Percentiles rank a stretch among this genome's conserved stretches.
Evolutionary conservation across 2,113 vertebrate species (phyloP).

Genomic region (Carassius gibelio): DNA sequence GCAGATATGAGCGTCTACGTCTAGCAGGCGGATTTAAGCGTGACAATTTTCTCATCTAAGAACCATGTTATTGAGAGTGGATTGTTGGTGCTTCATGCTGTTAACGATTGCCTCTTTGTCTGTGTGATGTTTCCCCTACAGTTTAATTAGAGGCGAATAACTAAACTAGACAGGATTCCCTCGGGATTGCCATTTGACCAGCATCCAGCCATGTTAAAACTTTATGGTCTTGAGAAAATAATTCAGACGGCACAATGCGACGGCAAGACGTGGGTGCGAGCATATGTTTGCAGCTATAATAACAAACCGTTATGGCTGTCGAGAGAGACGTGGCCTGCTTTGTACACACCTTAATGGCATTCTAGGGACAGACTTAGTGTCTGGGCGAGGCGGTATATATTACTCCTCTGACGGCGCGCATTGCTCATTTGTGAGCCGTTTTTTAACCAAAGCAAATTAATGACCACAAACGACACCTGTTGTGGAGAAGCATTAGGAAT

Average conservation of each 20-base stretch:
- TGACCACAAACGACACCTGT: constrained; percentile 75
- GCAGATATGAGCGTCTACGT: constrained; percentile 21
- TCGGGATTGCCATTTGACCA: constrained; percentile 88
- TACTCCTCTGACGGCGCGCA: constrained; percentile 85
- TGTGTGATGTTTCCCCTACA: constrained; percentile 20
- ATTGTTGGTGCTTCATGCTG: constrained; percentile 17
- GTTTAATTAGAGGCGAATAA: constrained; percentile 61
- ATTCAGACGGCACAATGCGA: constrained; percentile 78
- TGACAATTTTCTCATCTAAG: constrained; percentile 18
- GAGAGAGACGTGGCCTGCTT: constrained; percentile 88
- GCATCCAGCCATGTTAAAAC: constrained; percentile 90
- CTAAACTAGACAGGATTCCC: constrained; percentile 57
- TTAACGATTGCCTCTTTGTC: constrained; percentile 18
- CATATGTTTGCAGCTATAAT: constrained; percentile 95
- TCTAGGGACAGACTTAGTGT: constrained; percentile 85
- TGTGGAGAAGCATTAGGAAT: constrained; percentile 61
- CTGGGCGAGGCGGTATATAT: constrained; percentile 86
- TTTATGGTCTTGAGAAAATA: constrained; percentile 90
- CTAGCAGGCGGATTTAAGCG: constrained; percentile 9
- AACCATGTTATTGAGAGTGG: constrained; percentile 26
- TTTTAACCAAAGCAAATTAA: constrained; percentile 87
- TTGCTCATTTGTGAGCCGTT: constrained; percentile 88
- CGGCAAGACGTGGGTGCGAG: constrained; percentile 65
- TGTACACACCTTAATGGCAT: constrained; percentile 89
- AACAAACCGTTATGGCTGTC: constrained; percentile 93